phyloP scores from a whole-genome alignment of 2,113 vertebrate genomes.

The Phaethornis superciliosus region DNA sequence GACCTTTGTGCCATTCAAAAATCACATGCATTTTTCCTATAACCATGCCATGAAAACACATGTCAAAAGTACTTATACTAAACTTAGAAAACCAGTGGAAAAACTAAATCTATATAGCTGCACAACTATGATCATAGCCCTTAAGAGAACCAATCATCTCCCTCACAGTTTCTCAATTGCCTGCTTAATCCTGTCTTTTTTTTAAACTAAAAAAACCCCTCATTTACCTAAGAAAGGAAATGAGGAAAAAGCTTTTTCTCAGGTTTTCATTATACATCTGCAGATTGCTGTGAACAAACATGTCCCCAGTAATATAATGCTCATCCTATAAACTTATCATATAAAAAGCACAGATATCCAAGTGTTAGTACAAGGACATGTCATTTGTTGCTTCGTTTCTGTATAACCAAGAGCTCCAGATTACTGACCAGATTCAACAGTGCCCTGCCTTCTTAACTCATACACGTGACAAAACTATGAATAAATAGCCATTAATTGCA shows the following conservation, averaged over 20 bases:
- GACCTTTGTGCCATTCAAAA: not conserved
- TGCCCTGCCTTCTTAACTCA: conserved; percentile 1
- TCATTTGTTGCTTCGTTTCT: not conserved
- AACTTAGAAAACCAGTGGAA: not conserved
- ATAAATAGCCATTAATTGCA: not conserved
- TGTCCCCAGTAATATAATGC: not conserved
- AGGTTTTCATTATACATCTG: not conserved
- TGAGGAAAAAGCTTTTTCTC: not conserved
- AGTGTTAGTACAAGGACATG: not conserved
- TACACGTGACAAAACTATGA: not conserved
- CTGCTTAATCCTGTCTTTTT: not conserved
- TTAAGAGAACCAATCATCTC: not conserved
- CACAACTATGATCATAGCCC: not conserved
- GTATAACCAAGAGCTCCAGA: not conserved
- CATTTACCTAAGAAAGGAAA: not conserved
- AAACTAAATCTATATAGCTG: not conserved
- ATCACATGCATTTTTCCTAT: not conserved
- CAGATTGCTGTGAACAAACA: not conserved
- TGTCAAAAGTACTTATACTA: not conserved
- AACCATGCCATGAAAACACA: not conserved
- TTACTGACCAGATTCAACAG: not conserved
- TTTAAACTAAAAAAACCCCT: not conserved
- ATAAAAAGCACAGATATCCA: not conserved
- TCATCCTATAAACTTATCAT: not conserved
- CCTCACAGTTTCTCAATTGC: not conserved